phyloP scores from a whole-genome alignment of 92 coral and sea anemone genomes.

The Porites rus region DNA sequence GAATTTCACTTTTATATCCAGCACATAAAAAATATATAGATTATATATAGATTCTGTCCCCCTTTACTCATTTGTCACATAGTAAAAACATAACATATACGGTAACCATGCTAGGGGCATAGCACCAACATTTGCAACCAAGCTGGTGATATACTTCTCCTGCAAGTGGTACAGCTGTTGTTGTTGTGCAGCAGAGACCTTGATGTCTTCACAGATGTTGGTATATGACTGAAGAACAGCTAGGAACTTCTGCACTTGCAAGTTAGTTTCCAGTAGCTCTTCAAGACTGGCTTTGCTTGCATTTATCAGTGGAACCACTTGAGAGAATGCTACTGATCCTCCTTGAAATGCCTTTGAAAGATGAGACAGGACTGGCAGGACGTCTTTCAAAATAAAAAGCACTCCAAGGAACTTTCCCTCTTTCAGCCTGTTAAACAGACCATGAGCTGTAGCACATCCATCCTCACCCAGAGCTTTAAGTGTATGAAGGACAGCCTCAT shows the following conservation, averaged over 20 bases:
- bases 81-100: too few relatives aligned
- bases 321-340: constrained; percentile 39
- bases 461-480: constrained; percentile 32
- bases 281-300: constrained; percentile 54
- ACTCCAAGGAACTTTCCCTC: constrained; percentile 54
- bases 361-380: constrained; percentile 40
- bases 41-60: too few relatives aligned
- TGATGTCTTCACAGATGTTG: constrained; percentile 52
- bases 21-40: too few relatives aligned
- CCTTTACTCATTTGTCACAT: too few relatives aligned
- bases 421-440: constrained; percentile 32
- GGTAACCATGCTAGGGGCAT: too few relatives aligned
- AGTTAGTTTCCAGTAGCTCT: constrained; percentile 45
- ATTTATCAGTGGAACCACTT: constrained; percentile 38
- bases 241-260: constrained; percentile 36
- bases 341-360: constrained; percentile 55
- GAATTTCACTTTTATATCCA: too few relatives aligned
- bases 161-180: too few relatives aligned
- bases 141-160: too few relatives aligned
- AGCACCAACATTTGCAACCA: too few relatives aligned
- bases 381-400: constrained; percentile 43
- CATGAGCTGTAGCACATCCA: constrained; percentile 60
- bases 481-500: constrained; percentile 42
- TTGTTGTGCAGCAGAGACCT: constrained; percentile 32
- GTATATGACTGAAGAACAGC: constrained; percentile 40